A percentile compares a stretch with the other conserved stretches of the same genome.
Evolutionary conservation across 2,113 vertebrate species (phyloP).

Genomic region (Meles meles): DNA sequence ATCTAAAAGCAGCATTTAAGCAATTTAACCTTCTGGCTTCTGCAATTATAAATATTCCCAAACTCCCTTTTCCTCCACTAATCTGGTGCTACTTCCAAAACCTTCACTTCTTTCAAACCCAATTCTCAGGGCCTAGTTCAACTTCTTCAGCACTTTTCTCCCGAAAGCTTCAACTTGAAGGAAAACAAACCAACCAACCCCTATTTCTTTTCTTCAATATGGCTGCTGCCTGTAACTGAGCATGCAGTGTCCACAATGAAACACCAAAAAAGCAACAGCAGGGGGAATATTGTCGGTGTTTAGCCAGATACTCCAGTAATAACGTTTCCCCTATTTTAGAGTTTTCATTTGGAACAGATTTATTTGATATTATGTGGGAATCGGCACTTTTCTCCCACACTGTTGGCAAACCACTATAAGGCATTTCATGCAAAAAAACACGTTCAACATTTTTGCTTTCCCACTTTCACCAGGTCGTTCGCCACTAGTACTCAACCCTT

Average conservation of each 20-base stretch:
- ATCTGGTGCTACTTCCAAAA: background rate
- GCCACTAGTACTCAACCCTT: background rate
- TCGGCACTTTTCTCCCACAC: background rate
- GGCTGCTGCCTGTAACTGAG: conserved; percentile 52
- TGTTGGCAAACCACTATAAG: background rate
- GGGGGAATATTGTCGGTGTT: background rate
- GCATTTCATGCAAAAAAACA: background rate
- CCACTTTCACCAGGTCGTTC: background rate
- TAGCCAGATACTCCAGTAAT: background rate
- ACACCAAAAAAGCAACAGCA: background rate
- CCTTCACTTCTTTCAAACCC: background rate
- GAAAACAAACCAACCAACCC: background rate
- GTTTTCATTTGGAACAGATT: background rate
- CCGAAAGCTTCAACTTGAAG: background rate
- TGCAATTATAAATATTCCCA: background rate
- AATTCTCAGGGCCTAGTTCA: background rate
- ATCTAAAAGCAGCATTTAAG: background rate
- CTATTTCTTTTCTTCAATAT: conserved; percentile 55
- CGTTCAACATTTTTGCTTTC: background rate
- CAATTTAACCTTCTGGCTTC: background rate
- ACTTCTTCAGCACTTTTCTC: conserved; percentile 17
- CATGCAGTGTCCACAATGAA: conserved; percentile 42
- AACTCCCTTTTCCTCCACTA: background rate
- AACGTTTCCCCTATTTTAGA: background rate
- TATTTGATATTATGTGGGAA: background rate